phyloP scores from a whole-genome alignment of 2,797 vertebrate species.

The Sebastes paucispinis region DNA sequence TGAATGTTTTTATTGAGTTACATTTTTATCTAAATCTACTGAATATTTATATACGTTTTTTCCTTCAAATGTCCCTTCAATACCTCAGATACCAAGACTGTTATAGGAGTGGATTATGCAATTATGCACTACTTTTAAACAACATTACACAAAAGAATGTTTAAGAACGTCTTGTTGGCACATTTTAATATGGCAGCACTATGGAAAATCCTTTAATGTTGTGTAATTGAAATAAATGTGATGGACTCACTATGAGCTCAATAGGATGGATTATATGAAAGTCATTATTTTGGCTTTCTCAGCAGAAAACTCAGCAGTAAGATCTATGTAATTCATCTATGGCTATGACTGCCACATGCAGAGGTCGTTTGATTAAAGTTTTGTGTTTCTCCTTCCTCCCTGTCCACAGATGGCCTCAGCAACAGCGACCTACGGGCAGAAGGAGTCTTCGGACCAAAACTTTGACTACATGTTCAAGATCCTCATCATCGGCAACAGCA shows the following conservation, averaged over 20 bases:
- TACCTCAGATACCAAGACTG: too few relatives aligned
- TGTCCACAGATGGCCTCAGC: conserved; percentile 92
- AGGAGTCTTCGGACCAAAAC: conserved; percentile 97
- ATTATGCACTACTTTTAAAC: neutral
- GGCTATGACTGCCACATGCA: neutral
- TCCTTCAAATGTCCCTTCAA: too few relatives aligned
- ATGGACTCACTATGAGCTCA: neutral
- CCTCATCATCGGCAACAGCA: conserved; percentile 98
- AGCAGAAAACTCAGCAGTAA: neutral
- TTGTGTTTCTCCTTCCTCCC: neutral
- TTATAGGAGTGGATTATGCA: neutral
- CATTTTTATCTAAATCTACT: too few relatives aligned
- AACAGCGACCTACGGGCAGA: conserved; percentile 95
- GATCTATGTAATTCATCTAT: neutral
- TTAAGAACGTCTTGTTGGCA: neutral
- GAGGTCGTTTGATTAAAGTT: neutral
- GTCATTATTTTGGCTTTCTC: neutral
- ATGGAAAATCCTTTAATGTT: neutral
- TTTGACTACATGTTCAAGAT: conserved; percentile 99
- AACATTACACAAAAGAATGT: neutral
- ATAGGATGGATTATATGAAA: neutral
- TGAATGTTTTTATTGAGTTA: neutral
- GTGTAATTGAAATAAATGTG: neutral
- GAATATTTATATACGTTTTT: too few relatives aligned
- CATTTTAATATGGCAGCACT: neutral